Percentiles rank a stretch among this genome's conserved stretches.
Evolutionary conservation across 2,888 invertebrate genomes (phyloP).

Genomic region (Hybos culiciformis): DNA sequence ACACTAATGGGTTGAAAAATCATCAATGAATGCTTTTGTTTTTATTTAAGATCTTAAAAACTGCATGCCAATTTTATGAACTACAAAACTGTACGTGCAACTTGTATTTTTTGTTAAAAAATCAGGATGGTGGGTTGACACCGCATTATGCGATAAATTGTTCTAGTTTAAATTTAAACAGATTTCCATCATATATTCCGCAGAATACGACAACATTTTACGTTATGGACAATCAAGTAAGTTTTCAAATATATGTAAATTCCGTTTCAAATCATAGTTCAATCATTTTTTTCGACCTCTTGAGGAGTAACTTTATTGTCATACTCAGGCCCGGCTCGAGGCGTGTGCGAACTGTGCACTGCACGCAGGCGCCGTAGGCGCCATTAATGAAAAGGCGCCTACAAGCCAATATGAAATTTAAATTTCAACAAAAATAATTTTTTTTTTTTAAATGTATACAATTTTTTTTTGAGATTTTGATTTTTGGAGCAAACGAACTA

Average conservation of each 20-base stretch:
- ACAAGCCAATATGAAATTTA: no score
- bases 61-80: constrained; percentile 30
- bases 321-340: no score
- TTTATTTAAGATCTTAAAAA: constrained; percentile 19
- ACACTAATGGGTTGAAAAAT: no score
- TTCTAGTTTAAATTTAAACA: constrained; percentile 25
- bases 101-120: constrained; percentile 28
- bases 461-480: no score
- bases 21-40: background rate
- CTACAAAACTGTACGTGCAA: constrained; percentile 30
- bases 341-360: no score
- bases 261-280: background rate
- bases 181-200: constrained; percentile 29
- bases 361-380: no score
- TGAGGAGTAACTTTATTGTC: no score
- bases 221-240: constrained; percentile 30
- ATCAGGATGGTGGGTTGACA: constrained; percentile 22
- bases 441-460: no score
- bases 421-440: no score
- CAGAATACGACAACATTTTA: constrained; percentile 31
- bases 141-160: constrained; percentile 35
- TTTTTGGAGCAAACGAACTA: no score
- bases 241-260: background rate
- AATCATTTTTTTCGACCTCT: no score
- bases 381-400: no score